Conservation (phyloP, 2,113 vertebrate species). For the Crypturellus undulatus region DNA sequence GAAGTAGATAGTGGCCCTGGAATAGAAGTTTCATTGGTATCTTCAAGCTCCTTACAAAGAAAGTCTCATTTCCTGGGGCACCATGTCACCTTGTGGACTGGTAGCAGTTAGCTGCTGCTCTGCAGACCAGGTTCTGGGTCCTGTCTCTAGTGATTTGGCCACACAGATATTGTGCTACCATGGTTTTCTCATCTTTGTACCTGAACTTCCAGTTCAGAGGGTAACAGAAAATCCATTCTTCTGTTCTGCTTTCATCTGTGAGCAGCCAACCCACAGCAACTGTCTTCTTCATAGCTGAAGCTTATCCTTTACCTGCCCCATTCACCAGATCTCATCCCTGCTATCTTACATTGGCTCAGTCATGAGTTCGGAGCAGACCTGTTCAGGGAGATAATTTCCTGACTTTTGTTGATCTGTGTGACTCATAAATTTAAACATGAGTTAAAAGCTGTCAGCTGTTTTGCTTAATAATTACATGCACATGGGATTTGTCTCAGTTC, state of each 20-base stretch:
- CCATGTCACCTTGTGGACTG: fast-evolving
- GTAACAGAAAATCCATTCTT: not conserved
- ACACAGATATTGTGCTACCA: fast-evolving
- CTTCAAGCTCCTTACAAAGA: not conserved
- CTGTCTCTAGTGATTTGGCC: not conserved
- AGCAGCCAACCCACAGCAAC: not conserved
- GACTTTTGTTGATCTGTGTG: not conserved
- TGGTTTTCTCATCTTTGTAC: not conserved
- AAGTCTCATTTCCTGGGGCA: not conserved
- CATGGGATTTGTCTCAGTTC: not conserved
- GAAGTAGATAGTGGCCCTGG: not conserved
- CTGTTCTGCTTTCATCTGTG: not conserved
- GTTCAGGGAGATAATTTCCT: not conserved
- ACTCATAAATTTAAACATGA: not conserved
- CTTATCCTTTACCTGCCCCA: not conserved
- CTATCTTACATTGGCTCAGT: not conserved
- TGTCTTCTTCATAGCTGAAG: not conserved
- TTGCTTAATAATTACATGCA: not conserved
- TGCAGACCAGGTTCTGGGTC: not conserved
- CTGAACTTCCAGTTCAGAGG: not conserved
- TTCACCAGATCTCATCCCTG: not conserved
- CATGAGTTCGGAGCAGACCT: not conserved
- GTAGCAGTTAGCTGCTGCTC: not conserved
- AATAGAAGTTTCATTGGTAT: not conserved
- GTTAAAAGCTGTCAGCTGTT: not conserved